Evolutionary conservation across 2,888 invertebrate species (phyloP).

Genomic region (Cremastinae sp.): DNA sequence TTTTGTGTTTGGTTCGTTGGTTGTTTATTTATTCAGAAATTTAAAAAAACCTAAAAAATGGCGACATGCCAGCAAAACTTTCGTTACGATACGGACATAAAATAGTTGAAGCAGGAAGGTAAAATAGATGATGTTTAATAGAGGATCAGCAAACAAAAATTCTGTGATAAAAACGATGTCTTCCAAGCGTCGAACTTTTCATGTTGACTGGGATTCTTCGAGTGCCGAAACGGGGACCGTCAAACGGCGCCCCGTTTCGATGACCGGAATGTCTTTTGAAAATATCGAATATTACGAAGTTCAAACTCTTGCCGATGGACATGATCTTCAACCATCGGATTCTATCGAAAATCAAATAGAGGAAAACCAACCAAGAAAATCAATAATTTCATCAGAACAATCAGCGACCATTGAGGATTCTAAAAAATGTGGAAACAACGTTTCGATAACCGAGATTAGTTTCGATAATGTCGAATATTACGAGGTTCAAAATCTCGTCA

Average conservation of each 20-base stretch:
- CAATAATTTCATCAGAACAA: slow-evolving; percentile 14
- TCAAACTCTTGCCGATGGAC: slow-evolving; percentile 60
- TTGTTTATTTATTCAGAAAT: neutral
- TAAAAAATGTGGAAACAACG: neutral
- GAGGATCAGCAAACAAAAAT: slow-evolving; percentile 3
- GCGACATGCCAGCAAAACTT: slow-evolving; percentile 61
- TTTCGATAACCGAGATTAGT: slow-evolving; percentile 55
- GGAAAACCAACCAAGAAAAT: slow-evolving; percentile 34
- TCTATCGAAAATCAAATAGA: slow-evolving; percentile 46
- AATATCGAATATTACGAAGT: slow-evolving; percentile 66
- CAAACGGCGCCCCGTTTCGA: slow-evolving; percentile 84
- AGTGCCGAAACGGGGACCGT: slow-evolving; percentile 87
- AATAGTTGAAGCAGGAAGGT: neutral
- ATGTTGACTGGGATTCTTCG: slow-evolving; percentile 87
- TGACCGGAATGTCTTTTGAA: slow-evolving; percentile 69
- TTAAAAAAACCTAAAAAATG: slow-evolving; percentile 37
- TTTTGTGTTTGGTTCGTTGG: neutral
- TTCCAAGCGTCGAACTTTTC: slow-evolving; percentile 71
- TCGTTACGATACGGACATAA: slow-evolving; percentile 67
- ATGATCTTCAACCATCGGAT: slow-evolving; percentile 59
- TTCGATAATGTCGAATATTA: slow-evolving; percentile 66
- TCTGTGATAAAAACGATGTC: slow-evolving; percentile 62
- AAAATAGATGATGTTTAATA: no score
- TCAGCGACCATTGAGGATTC: slow-evolving; percentile 20
- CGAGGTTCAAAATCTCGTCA: slow-evolving; percentile 61